These are phyloP conservation scores for Hydrochoerus hydrochaeris DNA, from an alignment of 2,113 vertebrate species.

Conservation along the genomic window DNA sequence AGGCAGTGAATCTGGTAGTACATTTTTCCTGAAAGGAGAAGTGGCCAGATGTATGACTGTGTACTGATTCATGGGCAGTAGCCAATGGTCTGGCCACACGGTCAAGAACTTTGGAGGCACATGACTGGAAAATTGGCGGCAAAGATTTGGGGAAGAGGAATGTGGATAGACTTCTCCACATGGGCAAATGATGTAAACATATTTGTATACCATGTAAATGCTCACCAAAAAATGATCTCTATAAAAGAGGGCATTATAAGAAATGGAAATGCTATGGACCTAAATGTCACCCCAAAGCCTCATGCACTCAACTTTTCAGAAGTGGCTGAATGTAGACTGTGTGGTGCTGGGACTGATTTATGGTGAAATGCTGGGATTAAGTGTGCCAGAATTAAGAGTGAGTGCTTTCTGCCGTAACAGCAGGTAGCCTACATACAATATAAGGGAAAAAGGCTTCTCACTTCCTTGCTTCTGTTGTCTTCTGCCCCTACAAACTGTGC, in stretches of 20 bases:
- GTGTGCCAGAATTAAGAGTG: neutral
- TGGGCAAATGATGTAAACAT: neutral
- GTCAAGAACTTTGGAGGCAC: neutral
- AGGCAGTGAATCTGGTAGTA: neutral
- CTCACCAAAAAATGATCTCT: neutral
- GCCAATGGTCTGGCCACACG: neutral
- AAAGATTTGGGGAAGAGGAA: neutral
- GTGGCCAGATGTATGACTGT: neutral
- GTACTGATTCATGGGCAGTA: neutral
- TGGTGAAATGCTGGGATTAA: too few relatives aligned
- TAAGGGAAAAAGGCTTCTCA: neutral
- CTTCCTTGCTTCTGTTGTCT: neutral
- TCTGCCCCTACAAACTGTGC: neutral
- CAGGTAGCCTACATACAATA: neutral
- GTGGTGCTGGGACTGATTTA: too few relatives aligned
- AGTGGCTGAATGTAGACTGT: too few relatives aligned
- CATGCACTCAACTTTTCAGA: neutral
- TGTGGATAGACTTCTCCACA: neutral
- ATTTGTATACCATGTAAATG: neutral
- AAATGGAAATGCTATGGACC: neutral
- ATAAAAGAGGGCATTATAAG: neutral
- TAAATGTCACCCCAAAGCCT: neutral
- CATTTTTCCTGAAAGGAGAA: neutral
- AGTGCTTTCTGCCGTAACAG: neutral
- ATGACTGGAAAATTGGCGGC: neutral